A percentile compares a stretch with the other conserved stretches of the same genome.
phyloP scores from a whole-genome alignment of 2,888 invertebrate genomes.

The Cephonodes hylas region DNA sequence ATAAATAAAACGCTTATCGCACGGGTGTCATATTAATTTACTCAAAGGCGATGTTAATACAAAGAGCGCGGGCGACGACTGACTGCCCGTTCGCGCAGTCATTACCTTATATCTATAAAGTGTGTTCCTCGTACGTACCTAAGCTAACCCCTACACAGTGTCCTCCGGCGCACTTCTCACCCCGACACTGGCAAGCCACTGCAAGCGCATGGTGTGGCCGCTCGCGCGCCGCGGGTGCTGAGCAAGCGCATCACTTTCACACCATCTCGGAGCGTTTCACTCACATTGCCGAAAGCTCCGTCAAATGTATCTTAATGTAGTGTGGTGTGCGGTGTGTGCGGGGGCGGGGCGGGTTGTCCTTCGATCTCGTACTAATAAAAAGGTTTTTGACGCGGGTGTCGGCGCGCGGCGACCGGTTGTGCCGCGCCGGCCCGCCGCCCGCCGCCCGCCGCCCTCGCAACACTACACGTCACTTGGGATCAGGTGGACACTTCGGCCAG shows the following conservation, averaged over 20 bases:
- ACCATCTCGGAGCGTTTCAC: conserved; percentile 17
- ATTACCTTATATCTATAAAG: too few species aligned
- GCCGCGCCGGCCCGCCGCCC: conserved; percentile 23
- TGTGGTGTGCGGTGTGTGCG: conserved; percentile 26
- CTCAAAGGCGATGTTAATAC: too few species aligned
- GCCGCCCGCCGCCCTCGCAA: conserved; percentile 38
- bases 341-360: conserved; percentile 40
- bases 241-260: background rate
- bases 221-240: background rate
- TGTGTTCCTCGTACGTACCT: too few species aligned
- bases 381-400: conserved; percentile 50
- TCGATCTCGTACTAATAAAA: conserved; percentile 53
- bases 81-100: too few species aligned
- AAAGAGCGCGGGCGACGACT: too few species aligned
- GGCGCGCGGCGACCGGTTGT: conserved; percentile 21
- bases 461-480: conserved; percentile 41
- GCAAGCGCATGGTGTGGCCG: too few species aligned
- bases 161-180: too few species aligned
- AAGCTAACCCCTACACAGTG: too few species aligned
- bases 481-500: conserved; percentile 38
- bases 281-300: conserved; percentile 30
- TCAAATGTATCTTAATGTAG: conserved; percentile 12
- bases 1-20: too few species aligned
- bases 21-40: too few species aligned
- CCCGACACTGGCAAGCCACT: too few species aligned